A percentile compares a stretch with the other conserved stretches of the same genome.
Evolutionary conservation across 2,113 vertebrate species (phyloP).

Genomic region (Pagrus major): DNA sequence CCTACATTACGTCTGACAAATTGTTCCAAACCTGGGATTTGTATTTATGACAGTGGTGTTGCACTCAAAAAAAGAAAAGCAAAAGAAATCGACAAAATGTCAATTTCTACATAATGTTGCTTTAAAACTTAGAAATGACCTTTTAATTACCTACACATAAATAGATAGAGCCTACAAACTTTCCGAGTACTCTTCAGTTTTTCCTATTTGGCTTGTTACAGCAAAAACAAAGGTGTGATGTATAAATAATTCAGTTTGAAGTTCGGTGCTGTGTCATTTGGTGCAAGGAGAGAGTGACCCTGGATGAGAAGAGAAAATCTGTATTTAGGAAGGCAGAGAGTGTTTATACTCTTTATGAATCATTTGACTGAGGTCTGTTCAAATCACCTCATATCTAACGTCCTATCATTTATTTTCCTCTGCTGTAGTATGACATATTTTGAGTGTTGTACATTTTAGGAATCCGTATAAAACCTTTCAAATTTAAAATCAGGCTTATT

Average conservation of each 20-base stretch:
- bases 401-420: too few relatives aligned
- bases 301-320: neutral
- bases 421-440: too few relatives aligned
- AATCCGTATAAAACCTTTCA: neutral
- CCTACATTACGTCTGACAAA: too few relatives aligned
- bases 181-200: neutral
- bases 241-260: conserved; percentile 8
- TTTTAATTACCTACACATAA: neutral
- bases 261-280: neutral
- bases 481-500: neutral
- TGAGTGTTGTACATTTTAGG: neutral
- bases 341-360: neutral
- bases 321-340: neutral
- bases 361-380: neutral
- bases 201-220: neutral
- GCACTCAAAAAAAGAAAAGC: too few relatives aligned
- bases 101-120: too few relatives aligned
- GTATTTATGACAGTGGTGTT: too few relatives aligned
- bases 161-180: neutral
- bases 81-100: too few relatives aligned
- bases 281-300: neutral
- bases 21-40: too few relatives aligned
- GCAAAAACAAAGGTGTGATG: neutral
- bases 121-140: neutral
- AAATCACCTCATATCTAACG: too few relatives aligned